Conservation (phyloP, 2,797 vertebrate genomes). For the Rhabdophis nuchalis region DNA sequence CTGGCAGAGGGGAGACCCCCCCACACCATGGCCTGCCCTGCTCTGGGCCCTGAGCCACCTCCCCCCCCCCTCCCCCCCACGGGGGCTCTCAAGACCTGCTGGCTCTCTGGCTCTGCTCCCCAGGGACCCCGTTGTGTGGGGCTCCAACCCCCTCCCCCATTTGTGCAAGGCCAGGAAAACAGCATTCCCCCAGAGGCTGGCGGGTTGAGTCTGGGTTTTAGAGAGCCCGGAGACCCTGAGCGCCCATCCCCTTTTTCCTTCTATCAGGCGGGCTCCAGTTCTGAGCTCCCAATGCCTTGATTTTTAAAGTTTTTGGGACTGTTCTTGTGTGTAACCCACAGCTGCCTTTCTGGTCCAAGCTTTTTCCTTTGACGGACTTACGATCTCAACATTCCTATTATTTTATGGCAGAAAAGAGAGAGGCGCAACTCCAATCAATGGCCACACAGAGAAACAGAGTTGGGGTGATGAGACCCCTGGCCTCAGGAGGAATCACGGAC, state of each 20-base stretch:
- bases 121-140: neutral
- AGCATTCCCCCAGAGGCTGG: neutral
- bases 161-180: neutral
- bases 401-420: neutral
- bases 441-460: neutral
- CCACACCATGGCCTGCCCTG: neutral
- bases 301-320: neutral
- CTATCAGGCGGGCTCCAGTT: neutral
- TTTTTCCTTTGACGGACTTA: neutral
- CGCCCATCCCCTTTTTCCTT: neutral
- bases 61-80: neutral
- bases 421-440: neutral
- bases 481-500: neutral
- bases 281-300: rapidly evolving
- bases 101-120: neutral
- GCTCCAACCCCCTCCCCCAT: neutral
- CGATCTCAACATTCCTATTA: neutral
- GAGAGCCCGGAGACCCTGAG: neutral
- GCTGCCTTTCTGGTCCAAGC: neutral
- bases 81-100: neutral
- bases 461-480: neutral
- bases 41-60: neutral
- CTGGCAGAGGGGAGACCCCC: neutral
- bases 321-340: neutral
- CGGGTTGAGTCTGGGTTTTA: neutral